Percentiles rank a stretch among this genome's conserved stretches.
Evolutionary conservation across 2,113 vertebrate genomes (phyloP).

Genomic region (Leucopsar rothschildi): DNA sequence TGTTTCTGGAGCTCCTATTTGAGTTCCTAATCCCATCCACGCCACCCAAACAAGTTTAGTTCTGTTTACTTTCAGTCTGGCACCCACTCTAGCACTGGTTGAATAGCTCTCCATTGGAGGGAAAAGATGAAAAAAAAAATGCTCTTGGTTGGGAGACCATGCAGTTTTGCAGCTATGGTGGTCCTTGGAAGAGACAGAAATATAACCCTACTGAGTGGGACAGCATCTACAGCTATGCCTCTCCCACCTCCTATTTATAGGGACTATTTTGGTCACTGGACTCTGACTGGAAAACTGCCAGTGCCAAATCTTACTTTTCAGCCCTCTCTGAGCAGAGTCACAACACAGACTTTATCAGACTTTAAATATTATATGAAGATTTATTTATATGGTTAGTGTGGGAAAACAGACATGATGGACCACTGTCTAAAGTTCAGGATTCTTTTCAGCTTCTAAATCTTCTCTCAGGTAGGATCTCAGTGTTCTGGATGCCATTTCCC

Average conservation of each 20-base stretch:
- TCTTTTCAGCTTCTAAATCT: neutral
- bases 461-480: neutral
- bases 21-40: neutral
- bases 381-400: neutral
- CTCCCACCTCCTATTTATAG: neutral
- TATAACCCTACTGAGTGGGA: neutral
- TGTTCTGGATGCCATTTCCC: neutral
- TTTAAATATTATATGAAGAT: neutral
- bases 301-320: neutral
- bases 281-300: rapidly evolving
- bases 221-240: neutral
- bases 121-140: neutral
- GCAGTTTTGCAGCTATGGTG: neutral
- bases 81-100: neutral
- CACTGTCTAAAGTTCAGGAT: neutral
- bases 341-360: neutral
- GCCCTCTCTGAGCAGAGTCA: neutral
- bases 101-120: neutral
- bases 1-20: neutral
- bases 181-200: neutral
- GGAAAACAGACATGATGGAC: neutral
- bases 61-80: neutral
- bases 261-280: neutral
- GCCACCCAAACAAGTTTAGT: neutral
- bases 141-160: neutral